phyloP scores from a whole-genome alignment of 1,140 invertebrate genomes.

The Drosophila melanogaster region Release_6_plus_ISO1_MT NT_033779.5:5410001-5410500 shows the following conservation, averaged over 20 bases:
- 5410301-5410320: slow-evolving; percentile 5
- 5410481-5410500: slow-evolving; percentile 76
- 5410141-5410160: neutral
- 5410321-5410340: slow-evolving; percentile 45
- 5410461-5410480: slow-evolving; percentile 84
- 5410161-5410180: neutral
- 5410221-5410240: slow-evolving; percentile 66
- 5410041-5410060: too few relatives aligned
- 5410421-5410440: slow-evolving; percentile 61
- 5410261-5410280: slow-evolving; percentile 4
- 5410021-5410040: too few relatives aligned
- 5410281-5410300: slow-evolving; percentile 22
- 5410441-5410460: slow-evolving; percentile 84
- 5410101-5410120: too few relatives aligned
- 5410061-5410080: too few relatives aligned
- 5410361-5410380: slow-evolving; percentile 6
- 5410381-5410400: slow-evolving; percentile 55
- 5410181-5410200: slow-evolving; percentile 16
- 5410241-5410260: slow-evolving; percentile 35
- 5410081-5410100: too few relatives aligned
- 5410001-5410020: too few relatives aligned
- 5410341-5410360: slow-evolving; percentile 19
- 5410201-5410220: slow-evolving; percentile 65
- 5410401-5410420: slow-evolving; percentile 26
- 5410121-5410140: too few relatives aligned